A percentile compares a stretch with the other conserved stretches of the same genome.
Conservation (phyloP, 2,888 invertebrate species). For the Heliconius charithonia region DNA sequence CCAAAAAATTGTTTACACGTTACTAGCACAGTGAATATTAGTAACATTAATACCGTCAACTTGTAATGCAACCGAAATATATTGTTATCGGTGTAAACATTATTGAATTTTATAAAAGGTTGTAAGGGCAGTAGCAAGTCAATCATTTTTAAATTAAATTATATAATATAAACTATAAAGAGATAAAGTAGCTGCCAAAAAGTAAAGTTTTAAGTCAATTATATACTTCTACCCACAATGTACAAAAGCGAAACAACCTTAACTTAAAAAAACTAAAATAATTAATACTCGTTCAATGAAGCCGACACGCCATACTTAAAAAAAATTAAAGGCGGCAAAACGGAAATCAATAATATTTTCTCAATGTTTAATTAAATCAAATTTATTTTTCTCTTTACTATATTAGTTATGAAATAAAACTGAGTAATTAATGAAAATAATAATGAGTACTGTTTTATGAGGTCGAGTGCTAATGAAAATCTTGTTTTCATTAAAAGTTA, state of each 20-base stretch:
- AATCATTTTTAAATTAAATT: constrained; percentile 73
- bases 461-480: not conserved
- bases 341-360: constrained; percentile 9
- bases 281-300: not conserved
- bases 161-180: not conserved
- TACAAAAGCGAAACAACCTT: not conserved
- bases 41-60: constrained; percentile 87
- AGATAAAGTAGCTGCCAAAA: not conserved
- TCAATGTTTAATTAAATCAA: too few species aligned
- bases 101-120: constrained; percentile 86
- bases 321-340: not conserved
- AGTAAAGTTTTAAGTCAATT: not conserved
- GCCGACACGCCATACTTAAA: not conserved
- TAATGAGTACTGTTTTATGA: not conserved
- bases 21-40: constrained; percentile 89
- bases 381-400: not conserved
- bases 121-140: constrained; percentile 87
- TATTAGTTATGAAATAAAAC: not conserved
- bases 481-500: not conserved
- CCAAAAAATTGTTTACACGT: constrained; percentile 93
- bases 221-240: constrained; percentile 8
- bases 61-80: constrained; percentile 90
- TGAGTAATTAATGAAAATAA: not conserved
- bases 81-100: constrained; percentile 89
- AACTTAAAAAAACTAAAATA: not conserved